Evolutionary conservation across 1,140 invertebrate species (phyloP), one percentile per base, ranked within the genome.

Genomic region (Neodiprion lecontei): DNA sequence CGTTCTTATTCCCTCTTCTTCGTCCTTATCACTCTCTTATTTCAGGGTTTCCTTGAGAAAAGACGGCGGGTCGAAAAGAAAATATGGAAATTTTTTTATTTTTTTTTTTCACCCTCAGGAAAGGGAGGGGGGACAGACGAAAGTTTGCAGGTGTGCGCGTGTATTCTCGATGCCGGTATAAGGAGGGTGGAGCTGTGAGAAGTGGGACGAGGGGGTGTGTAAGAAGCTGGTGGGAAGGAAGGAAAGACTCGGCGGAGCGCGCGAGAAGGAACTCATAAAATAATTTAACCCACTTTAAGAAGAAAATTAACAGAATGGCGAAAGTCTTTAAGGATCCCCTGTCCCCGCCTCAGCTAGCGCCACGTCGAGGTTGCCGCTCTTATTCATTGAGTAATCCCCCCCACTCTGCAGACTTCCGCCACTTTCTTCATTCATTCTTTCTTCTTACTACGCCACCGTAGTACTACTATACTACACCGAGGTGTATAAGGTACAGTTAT

Each of bases 371-470:
- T 47, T 85, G 80, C 72, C 82, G 81, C 84, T 83, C 83, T 85
- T 84, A 87, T 87, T 89, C 88, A 89, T 89, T 89, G 86, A 89
- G 85, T 81, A 85, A 77, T 77, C 76, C 71, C 79, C 74, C 50
- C 72, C 53, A 48, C 70, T 70, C 67, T 40, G 28, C 75, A 75
- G 75, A 72, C 80, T 17, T 77, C 71, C 72, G 72, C 76, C 73
- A 85, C 83, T 87, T 88, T 88, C 87, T 89, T 87, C 88, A 88
- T 89, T 88, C 86, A 88, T 85, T 87, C 87, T 88, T 89, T 89
- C 87, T 88, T 88, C 86, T 81, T 82, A 87, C 86, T 88, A 88
- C 87, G 82, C 80, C 76, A 80, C 83, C 84, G 84, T 87, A 85
- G 82, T 84, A 84, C 81, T 40, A 40, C 28, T 40, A 40, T 40